phyloP scores from a whole-genome alignment of 2,888 invertebrate genomes.

The Cheilosia vulpina region DNA sequence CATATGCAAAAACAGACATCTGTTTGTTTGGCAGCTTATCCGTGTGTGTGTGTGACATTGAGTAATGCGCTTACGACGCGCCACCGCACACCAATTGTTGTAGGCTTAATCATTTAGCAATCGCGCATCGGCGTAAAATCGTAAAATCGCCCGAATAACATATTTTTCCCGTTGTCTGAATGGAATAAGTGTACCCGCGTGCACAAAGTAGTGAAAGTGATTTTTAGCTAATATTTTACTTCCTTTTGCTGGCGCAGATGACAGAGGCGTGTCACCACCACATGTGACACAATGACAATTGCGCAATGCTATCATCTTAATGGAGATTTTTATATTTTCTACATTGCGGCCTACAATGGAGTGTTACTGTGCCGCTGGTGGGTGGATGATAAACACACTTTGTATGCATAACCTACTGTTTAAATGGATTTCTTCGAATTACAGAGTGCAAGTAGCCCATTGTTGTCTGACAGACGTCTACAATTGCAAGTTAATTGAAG shows the following conservation, averaged over 20 bases:
- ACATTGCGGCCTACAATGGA: neutral
- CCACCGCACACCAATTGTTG: constrained; percentile 24
- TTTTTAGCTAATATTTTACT: constrained; percentile 17
- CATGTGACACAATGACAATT: constrained; percentile 9
- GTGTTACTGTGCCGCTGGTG: neutral
- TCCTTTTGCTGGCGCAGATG: constrained; percentile 8
- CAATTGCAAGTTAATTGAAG: constrained; percentile 21
- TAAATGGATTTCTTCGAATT: constrained; percentile 9
- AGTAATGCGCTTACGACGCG: constrained; percentile 40
- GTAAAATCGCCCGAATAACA: constrained; percentile 41
- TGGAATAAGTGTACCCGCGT: constrained; percentile 50
- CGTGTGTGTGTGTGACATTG: constrained; percentile 26
- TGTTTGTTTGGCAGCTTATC: neutral
- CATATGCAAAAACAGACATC: constrained; percentile 17
- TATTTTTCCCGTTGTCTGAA: constrained; percentile 58
- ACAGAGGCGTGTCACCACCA: neutral
- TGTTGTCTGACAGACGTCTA: constrained; percentile 25
- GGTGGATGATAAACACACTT: constrained; percentile 7
- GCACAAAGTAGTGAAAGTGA: constrained; percentile 54
- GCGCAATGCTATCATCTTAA: constrained; percentile 33
- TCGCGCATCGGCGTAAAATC: neutral
- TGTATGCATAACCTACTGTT: constrained; percentile 4
- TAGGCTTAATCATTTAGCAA: constrained; percentile 41
- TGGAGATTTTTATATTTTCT: neutral
- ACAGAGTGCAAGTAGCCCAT: neutral